Evolutionary conservation across 2,797 vertebrate species (phyloP), one percentile per base, ranked within the genome.

Genomic region (Urophycis tenuis): DNA sequence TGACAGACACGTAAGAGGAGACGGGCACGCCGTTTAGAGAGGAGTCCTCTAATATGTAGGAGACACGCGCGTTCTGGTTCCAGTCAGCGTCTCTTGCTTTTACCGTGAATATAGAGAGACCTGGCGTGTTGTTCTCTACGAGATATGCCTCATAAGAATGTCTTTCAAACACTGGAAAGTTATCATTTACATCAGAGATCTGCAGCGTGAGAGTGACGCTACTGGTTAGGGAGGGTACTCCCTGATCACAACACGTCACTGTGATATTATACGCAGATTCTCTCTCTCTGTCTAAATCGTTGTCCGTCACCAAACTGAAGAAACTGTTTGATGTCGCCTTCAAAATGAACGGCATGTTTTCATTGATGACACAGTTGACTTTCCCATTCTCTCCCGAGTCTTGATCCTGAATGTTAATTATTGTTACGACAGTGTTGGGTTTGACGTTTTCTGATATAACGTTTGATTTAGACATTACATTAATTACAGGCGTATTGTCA

Each of bases 101-200:
- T 0, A 87, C 34, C 10, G 29, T 73, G 22, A 81, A 22, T 29
- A 87, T 34, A 9, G 83, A 80, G 8, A 49, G 22, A 3, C 83
- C 85, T 0, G 80, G 81, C 3, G 84, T 79, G n/a, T 92, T 92
- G 76, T 92, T 92, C 77, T 92, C 91, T 2, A 41, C 71, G 8
- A 82, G 14, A 67, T 30, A 2, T 39, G 82, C 74, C 8, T 12
- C 15, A 64, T 85, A 85, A 1, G 31, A 9, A 0, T 7, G 4
- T 39, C 60, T 17, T 25, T 79, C 60, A 69, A 85, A 85, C 29
- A 85, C 39, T 6, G 93, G 93, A 0, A 91, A 79, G 78, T 94
- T 94, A 80, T 93, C 93, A 77, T 93, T 94, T 8, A 92, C 86
- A 19, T 94, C 92, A 77, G 85, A 81, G 79, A 94, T 86, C 69